Conservation (phyloP, 2,888 invertebrate species). For the Latrodectus elegans region DNA sequence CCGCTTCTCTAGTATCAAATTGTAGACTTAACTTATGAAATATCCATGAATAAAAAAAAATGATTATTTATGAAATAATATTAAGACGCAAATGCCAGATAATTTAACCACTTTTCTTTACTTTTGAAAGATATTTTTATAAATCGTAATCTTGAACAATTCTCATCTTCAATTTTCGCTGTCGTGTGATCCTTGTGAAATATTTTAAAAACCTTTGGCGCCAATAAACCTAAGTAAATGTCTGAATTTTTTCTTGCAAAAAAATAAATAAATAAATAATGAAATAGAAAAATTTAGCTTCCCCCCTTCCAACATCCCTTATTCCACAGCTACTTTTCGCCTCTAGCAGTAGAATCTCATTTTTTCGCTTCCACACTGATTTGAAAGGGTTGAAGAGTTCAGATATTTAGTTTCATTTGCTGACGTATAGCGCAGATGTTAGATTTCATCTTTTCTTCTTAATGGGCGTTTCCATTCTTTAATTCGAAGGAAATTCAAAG, state of each 20-base stretch:
- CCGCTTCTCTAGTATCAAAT: too few relatives aligned
- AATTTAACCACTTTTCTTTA: too few relatives aligned
- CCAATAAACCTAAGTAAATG: slow-evolving; percentile 61
- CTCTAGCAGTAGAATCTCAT: slow-evolving; percentile 47
- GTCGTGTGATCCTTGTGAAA: slow-evolving; percentile 44
- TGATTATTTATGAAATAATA: too few relatives aligned
- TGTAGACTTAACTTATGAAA: too few relatives aligned
- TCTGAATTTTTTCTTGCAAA: slow-evolving; percentile 43
- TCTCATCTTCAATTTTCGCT: slow-evolving; percentile 17
- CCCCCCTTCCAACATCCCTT: background rate
- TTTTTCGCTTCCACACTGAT: slow-evolving; percentile 46
- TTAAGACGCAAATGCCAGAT: too few relatives aligned
- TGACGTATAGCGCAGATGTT: slow-evolving; percentile 64
- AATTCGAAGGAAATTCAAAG: background rate
- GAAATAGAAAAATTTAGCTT: background rate
- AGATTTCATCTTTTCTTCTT: slow-evolving; percentile 44
- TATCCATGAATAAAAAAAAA: too few relatives aligned
- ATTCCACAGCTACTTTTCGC: slow-evolving; percentile 23
- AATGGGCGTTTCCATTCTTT: background rate
- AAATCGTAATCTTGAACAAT: too few relatives aligned
- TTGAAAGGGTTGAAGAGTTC: slow-evolving; percentile 64
- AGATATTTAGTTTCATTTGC: slow-evolving; percentile 66
- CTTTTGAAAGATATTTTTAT: too few relatives aligned
- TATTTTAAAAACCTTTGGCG: slow-evolving; percentile 41
- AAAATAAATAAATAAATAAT: slow-evolving; percentile 19